Base-by-base conservation (phyloP, 1,140 invertebrate genomes). In the Sinonovacula constricta region DNA sequence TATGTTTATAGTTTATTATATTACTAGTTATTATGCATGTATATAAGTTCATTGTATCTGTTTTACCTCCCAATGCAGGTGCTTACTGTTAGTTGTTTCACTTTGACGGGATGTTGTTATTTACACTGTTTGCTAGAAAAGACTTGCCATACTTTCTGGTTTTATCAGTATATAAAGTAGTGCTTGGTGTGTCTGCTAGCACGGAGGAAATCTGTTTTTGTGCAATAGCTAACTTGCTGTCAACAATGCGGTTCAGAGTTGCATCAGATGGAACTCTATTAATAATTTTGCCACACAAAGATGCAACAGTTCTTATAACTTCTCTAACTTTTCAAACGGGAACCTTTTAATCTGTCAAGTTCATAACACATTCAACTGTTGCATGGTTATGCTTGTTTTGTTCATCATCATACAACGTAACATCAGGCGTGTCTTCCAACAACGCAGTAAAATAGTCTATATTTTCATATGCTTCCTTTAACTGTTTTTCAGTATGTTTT, bases 131-230 rank as follows among this genome's bases (percentile, higher is more conserved):
- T 10, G 28, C 33, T 28, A 68, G 49, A 15, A 51, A 45, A 15
- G 54, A 59, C 60, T 68, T 78, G 12, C 75, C 75, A 69, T 68
- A 78, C 62, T 69, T 78, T 12, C 66, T 10, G 12, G 75, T 78
- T 53, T 78, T 65, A 68, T 77, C 74, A 39, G 0, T 67, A 24
- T 45, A 18, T 45, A 7, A 45, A 30, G 63, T 76, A 18, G 62
- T 75, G 7, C 56, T 65, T 26, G 49, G 0, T 60, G 66, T 67
- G 2, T 59, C 26, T n/a, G 15, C 1, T 2, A 67, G 34, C 36
- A n/a, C 18, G 3, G 14, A 5, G 14, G n/a, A 5, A 59, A 78
- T 1, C 30, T 78, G 49, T 59, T 71, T 71, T 33, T 71, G 5
- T n/a, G 68, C 68, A 34, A 59, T 39, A 36, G 45, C 26, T 36